phyloP scores from a whole-genome alignment of 2,888 invertebrate genomes.

The Aphelenchoides bicaudatus region DNA sequence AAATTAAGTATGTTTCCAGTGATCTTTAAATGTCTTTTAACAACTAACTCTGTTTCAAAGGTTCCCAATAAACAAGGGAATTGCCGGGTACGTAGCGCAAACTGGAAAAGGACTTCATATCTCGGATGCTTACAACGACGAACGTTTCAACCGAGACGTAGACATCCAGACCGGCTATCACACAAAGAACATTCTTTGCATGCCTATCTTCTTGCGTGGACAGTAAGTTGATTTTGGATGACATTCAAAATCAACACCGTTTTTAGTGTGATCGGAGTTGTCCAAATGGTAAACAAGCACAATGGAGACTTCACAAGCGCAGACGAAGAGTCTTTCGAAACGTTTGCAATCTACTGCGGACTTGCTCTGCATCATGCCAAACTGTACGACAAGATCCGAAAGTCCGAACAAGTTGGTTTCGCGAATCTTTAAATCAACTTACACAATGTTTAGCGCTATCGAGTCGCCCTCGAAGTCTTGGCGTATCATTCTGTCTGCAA shows the following conservation, averaged over 20 bases:
- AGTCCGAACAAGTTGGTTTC: slow-evolving; percentile 68
- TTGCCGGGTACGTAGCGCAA: slow-evolving; percentile 77
- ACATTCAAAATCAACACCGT: background rate
- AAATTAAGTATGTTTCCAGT: slow-evolving; percentile 30
- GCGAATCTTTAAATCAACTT: background rate
- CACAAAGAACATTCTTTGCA: slow-evolving; percentile 76
- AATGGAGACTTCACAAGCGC: slow-evolving; percentile 66
- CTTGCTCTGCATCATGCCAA: slow-evolving; percentile 80
- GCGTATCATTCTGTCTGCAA: slow-evolving; percentile 78
- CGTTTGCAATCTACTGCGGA: slow-evolving; percentile 80
- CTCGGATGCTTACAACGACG: slow-evolving; percentile 75
- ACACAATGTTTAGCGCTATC: slow-evolving; percentile 68
- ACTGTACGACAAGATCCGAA: slow-evolving; percentile 76
- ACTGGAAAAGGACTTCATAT: slow-evolving; percentile 78
- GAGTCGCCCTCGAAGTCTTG: slow-evolving; percentile 75
- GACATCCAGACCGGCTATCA: slow-evolving; percentile 66
- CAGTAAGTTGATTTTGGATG: slow-evolving; percentile 61
- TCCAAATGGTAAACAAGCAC: slow-evolving; percentile 77
- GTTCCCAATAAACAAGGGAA: slow-evolving; percentile 75
- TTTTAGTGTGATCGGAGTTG: slow-evolving; percentile 74
- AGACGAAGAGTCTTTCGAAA: slow-evolving; percentile 78
- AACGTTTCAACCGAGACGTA: slow-evolving; percentile 62
- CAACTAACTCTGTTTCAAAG: slow-evolving; percentile 63
- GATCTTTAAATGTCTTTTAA: background rate
- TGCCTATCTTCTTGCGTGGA: slow-evolving; percentile 79